These are phyloP conservation scores for Synanthedon andrenaeformis DNA, from an alignment of 2,888 invertebrate genomes.

Conservation along the genomic window DNA sequence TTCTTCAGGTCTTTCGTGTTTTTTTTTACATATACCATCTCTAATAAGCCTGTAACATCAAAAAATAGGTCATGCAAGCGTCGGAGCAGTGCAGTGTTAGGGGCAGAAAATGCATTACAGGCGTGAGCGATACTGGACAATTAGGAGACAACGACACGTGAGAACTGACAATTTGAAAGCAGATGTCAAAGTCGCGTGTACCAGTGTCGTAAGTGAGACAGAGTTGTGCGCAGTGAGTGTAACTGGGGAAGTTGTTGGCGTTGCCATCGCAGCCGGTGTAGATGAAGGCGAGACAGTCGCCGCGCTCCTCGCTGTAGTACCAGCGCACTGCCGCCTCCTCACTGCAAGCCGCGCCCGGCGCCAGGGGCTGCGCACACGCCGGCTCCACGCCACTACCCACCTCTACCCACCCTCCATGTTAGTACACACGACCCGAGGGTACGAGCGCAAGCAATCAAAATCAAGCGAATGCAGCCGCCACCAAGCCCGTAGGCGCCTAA, in stretches of 20 bases:
- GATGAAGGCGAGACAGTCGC: slow-evolving; percentile 82
- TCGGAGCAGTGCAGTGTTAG: no score
- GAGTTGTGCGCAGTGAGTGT: slow-evolving; percentile 72
- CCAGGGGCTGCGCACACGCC: slow-evolving; percentile 38
- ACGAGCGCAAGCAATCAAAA: slow-evolving; percentile 4
- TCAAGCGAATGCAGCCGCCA: slow-evolving; percentile 1
- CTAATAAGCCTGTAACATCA: no score
- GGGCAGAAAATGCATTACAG: no score
- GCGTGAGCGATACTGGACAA: no score
- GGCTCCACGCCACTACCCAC: slow-evolving; percentile 30
- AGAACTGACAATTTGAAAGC: background rate
- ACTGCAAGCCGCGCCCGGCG: slow-evolving; percentile 18
- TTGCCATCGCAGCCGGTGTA: slow-evolving; percentile 91
- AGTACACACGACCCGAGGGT: slow-evolving; percentile 8
- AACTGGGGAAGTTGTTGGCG: slow-evolving; percentile 84
- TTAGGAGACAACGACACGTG: no score
- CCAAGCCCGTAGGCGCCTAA: no score
- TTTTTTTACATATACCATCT: no score
- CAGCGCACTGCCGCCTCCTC: slow-evolving; percentile 70
- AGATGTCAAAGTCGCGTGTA: slow-evolving; percentile 1
- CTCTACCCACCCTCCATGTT: slow-evolving; percentile 7
- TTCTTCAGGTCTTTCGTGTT: no score
- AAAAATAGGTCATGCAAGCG: no score
- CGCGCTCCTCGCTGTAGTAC: slow-evolving; percentile 77
- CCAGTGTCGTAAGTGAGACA: slow-evolving; percentile 19